Base-by-base conservation (phyloP, 2,113 vertebrate genomes). In the Perca schrenkii region DNA sequence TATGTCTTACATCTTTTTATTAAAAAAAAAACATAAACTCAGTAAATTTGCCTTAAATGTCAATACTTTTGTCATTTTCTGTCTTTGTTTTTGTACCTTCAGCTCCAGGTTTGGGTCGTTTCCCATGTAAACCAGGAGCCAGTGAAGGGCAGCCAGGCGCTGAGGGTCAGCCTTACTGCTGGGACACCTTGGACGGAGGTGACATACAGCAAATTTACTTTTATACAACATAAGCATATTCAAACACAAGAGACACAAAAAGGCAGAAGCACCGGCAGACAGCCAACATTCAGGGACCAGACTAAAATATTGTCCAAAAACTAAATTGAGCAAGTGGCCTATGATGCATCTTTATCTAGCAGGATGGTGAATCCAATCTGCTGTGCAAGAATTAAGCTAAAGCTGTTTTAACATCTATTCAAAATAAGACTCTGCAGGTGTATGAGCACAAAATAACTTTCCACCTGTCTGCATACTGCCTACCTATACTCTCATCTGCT, bases 81-180 rank as follows among this genome's bases (percentile, higher is more conserved):
- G 52, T 34, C 13, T 65, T 40, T 22, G 34, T 22, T 43, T 72
- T 47, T 22, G 86, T 82, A 96, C 95, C 95, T 95, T 90, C 49
- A 87, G 81, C 80, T 96, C 93, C 81, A 96, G 78, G 1, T 88
- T 84, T 83, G 93, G 89, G 83, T 95, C 90, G 4, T 88, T 86
- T 89, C 90, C 92, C 86, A 94, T 85, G 78, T 96, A 92, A 8
- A 97, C 91, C 54, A 99, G 95, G 58, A 96, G 84, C 88, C 97
- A 97, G 85, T 99, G 98, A 74, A 99, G 90, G 0, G 93, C 93
- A 1, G 97, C 98, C 89, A 99, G 61, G 60, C 93, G 95, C 76
- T 97, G 96, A 0, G 90, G 92, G 84, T 98, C 97, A 1, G 0
- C 88, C 76, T 72, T 76, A 57, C 94, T 90, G 53, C 70, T 86